Evolutionary conservation across 1,140 invertebrate species (phyloP).

Genomic region (Leptestheria dahalacensis): DNA sequence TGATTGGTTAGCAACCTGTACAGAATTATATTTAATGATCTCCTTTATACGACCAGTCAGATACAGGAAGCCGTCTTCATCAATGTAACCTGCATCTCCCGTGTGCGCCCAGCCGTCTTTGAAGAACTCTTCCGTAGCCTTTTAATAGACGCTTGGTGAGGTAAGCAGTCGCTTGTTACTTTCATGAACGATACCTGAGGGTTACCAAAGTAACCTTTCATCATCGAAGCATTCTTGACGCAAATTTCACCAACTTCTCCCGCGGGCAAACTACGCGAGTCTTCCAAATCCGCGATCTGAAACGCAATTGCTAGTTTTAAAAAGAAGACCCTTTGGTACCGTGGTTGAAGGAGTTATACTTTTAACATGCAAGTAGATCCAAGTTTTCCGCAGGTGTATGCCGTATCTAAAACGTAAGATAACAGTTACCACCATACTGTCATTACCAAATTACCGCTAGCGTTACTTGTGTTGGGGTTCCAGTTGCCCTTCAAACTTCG

Average conservation of each 20-base stretch:
- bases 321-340: slow-evolving; percentile 25
- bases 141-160: not conserved
- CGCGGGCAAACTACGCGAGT: slow-evolving; percentile 39
- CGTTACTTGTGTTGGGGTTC: not conserved
- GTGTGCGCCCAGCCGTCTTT: slow-evolving; percentile 32
- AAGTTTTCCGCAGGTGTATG: not conserved
- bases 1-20: too few relatives aligned
- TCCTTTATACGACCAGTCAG: slow-evolving; percentile 22
- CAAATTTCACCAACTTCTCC: slow-evolving; percentile 49
- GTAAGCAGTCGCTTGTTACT: not conserved
- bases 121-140: slow-evolving; percentile 4
- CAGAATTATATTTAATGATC: slow-evolving; percentile 13
- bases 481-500: not conserved
- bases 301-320: too few relatives aligned
- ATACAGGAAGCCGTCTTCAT: slow-evolving; percentile 18
- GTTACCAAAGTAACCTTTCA: slow-evolving; percentile 41
- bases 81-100: slow-evolving; percentile 29
- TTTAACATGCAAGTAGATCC: not conserved
- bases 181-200: not conserved
- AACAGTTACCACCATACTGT: not conserved
- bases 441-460: not conserved
- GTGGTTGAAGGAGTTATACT: not conserved
- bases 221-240: slow-evolving; percentile 44
- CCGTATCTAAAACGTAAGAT: not conserved
- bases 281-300: slow-evolving; percentile 43